These are phyloP conservation scores for Calycopis cecrops DNA, from an alignment of 1,140 invertebrate genomes.

Conservation along the genomic window DNA sequence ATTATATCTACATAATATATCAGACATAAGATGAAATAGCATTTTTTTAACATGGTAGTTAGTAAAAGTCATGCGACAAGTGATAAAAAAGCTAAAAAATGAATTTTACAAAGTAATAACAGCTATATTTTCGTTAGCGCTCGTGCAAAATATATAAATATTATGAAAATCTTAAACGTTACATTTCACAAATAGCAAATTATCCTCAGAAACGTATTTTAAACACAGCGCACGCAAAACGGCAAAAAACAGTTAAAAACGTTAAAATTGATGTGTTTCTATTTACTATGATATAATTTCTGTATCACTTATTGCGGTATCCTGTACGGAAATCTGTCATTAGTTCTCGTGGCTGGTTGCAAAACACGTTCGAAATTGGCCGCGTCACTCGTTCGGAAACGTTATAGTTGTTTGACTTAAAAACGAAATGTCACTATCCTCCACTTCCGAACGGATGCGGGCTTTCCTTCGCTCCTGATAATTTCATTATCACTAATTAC, in stretches of 20 bases:
- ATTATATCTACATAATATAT: no score
- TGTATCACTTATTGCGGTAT: slow-evolving; percentile 28
- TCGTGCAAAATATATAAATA: no score
- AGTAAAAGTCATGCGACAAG: no score
- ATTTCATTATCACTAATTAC: slow-evolving; percentile 38
- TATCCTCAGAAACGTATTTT: no score
- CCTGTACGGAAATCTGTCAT: slow-evolving; percentile 31
- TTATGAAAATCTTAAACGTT: no score
- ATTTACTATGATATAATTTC: slow-evolving; percentile 27
- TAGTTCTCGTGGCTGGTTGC: slow-evolving; percentile 24
- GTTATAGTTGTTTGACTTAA: slow-evolving; percentile 25
- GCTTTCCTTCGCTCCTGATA: slow-evolving; percentile 39
- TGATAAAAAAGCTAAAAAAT: no score
- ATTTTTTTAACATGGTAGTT: no score
- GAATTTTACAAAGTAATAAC: no score
- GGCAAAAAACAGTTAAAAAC: slow-evolving; percentile 8
- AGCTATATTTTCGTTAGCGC: no score
- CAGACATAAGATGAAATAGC: no score
- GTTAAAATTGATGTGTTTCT: neutral
- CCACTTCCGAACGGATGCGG: slow-evolving; percentile 49
- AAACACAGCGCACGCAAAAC: neutral
- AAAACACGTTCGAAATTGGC: slow-evolving; percentile 14
- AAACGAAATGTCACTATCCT: slow-evolving; percentile 29
- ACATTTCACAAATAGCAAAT: no score
- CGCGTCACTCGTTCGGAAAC: slow-evolving; percentile 25